Base-by-base conservation (phyloP, 2,888 invertebrate species). In the Neoscelio sp. region DNA sequence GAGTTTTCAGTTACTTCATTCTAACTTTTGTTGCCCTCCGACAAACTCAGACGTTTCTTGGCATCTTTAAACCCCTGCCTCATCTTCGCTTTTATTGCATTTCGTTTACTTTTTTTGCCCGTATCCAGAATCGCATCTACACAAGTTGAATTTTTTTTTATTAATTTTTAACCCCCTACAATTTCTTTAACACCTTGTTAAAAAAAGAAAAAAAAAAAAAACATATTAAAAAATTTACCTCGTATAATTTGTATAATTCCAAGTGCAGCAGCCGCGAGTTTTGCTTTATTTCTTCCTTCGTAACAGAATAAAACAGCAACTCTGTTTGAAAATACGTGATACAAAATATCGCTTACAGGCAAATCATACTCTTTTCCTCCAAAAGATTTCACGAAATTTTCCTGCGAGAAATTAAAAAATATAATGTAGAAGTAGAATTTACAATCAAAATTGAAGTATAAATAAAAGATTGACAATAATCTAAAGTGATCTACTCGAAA, bases 41-140 rank as follows among this genome's bases (percentile, higher is more conserved):
- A 44, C 3, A 35, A 15, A 26, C 3, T 67, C n/a, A 67, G 52
- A 7, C 60, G 40, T 20, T 68, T 68, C 13, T 56, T 68, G 0
- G 68, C 68, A 10, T 68, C 68, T 40, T 58, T 68, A 28, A 68
- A 68, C 68, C 68, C 56, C 8, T 68, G 68, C 68, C 56, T 68
- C 68, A 54, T 68, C 48, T 68, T 68, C 13, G n/a, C 17, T 20
- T 58, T 68, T 0, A 68, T 68, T 0, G 20, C 20, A 17, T 26
- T 68, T 18, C 58, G 17, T 2, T 46, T 68, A 7, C 56, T 68
- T 20, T 48, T 48, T 48, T 68, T 68, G 17, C 58, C 56, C 0
- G 56, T 68, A 35, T 58, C 58, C 23, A 68, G 20, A 28, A 68
- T 40, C 1, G 48, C 56, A 38, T 68, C 68, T 68, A 23, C 7